Percentiles rank a stretch among this genome's conserved stretches.
Evolutionary conservation across 2,888 invertebrate genomes (phyloP).

Genomic region (Sicus ferrugineus): DNA sequence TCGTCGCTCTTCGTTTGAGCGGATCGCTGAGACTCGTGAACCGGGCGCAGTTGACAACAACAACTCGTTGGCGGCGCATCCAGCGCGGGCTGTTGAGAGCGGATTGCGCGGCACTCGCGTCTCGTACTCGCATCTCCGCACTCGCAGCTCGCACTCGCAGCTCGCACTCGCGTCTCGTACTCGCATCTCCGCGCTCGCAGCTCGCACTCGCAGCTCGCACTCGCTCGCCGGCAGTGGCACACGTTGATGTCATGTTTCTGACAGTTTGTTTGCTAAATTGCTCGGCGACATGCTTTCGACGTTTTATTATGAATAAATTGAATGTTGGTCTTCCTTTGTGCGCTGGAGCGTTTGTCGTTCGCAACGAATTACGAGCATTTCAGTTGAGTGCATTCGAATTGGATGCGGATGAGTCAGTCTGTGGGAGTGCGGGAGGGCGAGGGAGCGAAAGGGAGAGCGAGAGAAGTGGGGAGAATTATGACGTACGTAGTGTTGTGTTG

Average conservation of each 20-base stretch:
- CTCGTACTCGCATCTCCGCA: background rate
- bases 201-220: background rate
- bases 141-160: background rate
- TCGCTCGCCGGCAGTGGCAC: constrained; percentile 32
- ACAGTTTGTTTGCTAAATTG: constrained; percentile 60
- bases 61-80: background rate
- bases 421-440: background rate
- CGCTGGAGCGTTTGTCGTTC: constrained; percentile 31
- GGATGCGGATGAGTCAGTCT: background rate
- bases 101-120: background rate
- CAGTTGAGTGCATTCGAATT: constrained; percentile 37
- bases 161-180: background rate
- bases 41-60: background rate
- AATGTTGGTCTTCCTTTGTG: constrained; percentile 35
- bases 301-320: constrained; percentile 48
- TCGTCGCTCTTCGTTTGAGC: background rate
- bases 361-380: constrained; percentile 36
- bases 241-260: constrained; percentile 57
- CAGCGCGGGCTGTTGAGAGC: too few relatives aligned
- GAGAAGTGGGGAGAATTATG: background rate
- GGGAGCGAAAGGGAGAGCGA: background rate
- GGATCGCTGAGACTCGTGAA: background rate
- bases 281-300: constrained; percentile 57
- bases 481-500: too few relatives aligned
- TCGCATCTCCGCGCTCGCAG: background rate